These are phyloP conservation scores for Echiichthys vipera DNA, from an alignment of 2,797 vertebrate species.

Conservation along the genomic window DNA sequence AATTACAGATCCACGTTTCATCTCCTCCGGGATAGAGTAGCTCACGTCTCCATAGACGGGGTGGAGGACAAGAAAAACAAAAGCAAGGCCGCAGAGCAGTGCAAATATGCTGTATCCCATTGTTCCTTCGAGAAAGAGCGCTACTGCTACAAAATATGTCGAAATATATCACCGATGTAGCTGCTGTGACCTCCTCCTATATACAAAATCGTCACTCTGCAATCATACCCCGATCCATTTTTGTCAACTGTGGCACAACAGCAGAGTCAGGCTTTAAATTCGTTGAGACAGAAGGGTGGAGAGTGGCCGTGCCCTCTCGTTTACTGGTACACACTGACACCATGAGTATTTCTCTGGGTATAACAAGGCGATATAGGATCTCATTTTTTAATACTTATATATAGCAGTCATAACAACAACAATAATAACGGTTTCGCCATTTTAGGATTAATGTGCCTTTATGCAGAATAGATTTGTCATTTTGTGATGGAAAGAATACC, in stretches of 20 bases:
- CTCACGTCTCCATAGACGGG: slow-evolving; percentile 37
- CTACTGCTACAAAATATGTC: background rate
- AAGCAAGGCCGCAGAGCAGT: slow-evolving; percentile 6
- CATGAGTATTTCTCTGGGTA: slow-evolving; percentile 38
- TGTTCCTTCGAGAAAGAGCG: background rate
- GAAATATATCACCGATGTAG: background rate
- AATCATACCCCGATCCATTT: background rate
- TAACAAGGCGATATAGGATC: background rate
- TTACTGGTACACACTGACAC: slow-evolving; percentile 56
- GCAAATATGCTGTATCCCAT: slow-evolving; percentile 18
- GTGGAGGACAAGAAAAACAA: slow-evolving; percentile 10
- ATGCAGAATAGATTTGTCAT: too few relatives aligned
- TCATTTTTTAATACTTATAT: too few relatives aligned
- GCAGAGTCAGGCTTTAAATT: background rate
- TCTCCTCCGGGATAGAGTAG: slow-evolving; percentile 53
- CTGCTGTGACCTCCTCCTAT: rapidly evolving
- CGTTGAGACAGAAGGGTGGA: slow-evolving; percentile 6
- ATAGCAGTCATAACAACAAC: background rate
- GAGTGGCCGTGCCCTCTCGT: rapidly evolving
- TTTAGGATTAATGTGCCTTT: too few relatives aligned
- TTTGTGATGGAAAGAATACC: too few relatives aligned
- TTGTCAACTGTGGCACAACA: background rate
- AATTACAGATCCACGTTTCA: slow-evolving; percentile 60
- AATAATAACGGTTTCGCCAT: background rate
- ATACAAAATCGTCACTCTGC: background rate